Evolutionary conservation across 2,113 vertebrate species (phyloP).

Genomic region (Erythrocercus mccallii): DNA sequence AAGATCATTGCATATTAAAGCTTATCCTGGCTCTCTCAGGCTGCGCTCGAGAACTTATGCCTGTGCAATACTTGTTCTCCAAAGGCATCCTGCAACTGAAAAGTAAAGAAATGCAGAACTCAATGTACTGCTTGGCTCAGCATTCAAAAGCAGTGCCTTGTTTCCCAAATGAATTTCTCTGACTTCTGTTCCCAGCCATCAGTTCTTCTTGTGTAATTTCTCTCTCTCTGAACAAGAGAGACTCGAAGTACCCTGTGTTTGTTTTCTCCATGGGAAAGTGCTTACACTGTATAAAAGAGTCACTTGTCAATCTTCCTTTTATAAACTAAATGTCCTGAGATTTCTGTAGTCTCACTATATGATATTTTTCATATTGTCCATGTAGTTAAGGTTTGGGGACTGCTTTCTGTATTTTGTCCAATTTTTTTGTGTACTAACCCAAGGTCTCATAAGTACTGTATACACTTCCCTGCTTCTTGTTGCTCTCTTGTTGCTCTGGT

Average conservation of each 20-base stretch:
- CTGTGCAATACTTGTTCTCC: background rate
- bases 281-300: background rate
- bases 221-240: background rate
- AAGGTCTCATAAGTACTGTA: background rate
- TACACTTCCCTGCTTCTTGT: background rate
- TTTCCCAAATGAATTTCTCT: constrained; percentile 9
- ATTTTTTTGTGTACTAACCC: background rate
- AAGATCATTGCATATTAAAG: background rate
- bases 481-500: background rate
- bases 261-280: background rate
- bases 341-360: background rate
- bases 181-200: background rate
- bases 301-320: constrained; percentile 2
- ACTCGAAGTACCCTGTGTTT: background rate
- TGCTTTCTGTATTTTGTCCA: background rate
- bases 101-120: background rate
- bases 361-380: background rate
- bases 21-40: background rate
- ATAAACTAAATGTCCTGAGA: background rate
- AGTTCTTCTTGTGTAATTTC: background rate
- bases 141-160: background rate
- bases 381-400: background rate
- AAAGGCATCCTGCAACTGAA: background rate
- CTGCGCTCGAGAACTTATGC: background rate
- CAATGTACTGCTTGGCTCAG: background rate